Evolutionary conservation across 2,888 invertebrate species (phyloP).

Genomic region (Eupithecia pulchellata): DNA sequence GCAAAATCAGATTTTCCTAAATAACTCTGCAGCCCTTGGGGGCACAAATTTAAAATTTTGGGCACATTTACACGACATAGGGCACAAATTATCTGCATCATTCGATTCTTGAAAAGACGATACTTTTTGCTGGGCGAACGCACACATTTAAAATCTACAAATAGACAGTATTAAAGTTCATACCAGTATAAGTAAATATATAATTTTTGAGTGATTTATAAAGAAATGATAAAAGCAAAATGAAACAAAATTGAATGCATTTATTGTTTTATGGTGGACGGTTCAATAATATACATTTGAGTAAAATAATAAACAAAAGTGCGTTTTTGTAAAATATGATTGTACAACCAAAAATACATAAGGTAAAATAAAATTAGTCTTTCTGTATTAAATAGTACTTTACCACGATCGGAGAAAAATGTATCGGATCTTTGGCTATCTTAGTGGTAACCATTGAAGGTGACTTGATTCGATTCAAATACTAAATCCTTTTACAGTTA

Average conservation of each 20-base stretch:
- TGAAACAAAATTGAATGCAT: slow-evolving; percentile 40
- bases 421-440: slow-evolving; percentile 45
- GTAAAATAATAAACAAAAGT: slow-evolving; percentile 1
- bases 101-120: no score
- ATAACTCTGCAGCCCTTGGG: no score
- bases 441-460: slow-evolving; percentile 39
- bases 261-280: slow-evolving; percentile 42
- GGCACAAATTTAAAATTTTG: no score
- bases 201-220: not conserved
- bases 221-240: slow-evolving; percentile 35
- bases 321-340: slow-evolving; percentile 1
- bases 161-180: no score
- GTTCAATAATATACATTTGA: slow-evolving; percentile 28
- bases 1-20: no score
- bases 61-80: no score
- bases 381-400: not conserved
- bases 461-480: not conserved
- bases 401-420: not conserved
- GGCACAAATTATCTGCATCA: no score
- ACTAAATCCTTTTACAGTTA: not conserved
- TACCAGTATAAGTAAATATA: no score
- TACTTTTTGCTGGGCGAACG: no score
- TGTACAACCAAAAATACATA: slow-evolving; percentile 7
- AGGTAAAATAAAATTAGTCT: not conserved
- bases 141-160: no score